Evolutionary conservation across 2,113 vertebrate genomes (phyloP).

Genomic region (Cyprinodon tularosa): DNA sequence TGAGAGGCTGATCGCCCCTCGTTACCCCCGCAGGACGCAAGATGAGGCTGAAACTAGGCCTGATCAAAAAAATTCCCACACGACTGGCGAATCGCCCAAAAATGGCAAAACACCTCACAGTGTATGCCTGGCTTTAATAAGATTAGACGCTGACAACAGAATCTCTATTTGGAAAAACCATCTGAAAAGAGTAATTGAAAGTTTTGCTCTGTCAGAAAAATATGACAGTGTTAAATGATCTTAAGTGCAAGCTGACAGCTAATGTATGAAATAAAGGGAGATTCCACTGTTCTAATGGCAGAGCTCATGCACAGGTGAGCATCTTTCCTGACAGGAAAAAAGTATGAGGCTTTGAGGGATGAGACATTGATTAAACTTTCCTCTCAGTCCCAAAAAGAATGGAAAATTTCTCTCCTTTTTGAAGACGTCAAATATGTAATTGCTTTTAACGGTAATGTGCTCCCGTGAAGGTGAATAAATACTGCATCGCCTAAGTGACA

Average conservation of each 20-base stretch:
- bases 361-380: slow-evolving; percentile 30
- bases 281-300: slow-evolving; percentile 37
- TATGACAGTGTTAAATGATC: slow-evolving; percentile 60
- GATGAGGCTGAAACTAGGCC: too few relatives aligned
- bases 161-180: slow-evolving; percentile 3
- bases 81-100: too few relatives aligned
- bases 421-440: neutral
- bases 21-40: too few relatives aligned
- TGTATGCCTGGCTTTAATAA: too few relatives aligned
- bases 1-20: too few relatives aligned
- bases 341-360: slow-evolving; percentile 37
- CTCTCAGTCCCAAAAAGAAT: slow-evolving; percentile 12
- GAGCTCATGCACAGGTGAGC: slow-evolving; percentile 13
- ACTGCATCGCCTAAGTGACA: too few relatives aligned
- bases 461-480: neutral
- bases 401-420: slow-evolving; percentile 5
- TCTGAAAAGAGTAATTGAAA: slow-evolving; percentile 11
- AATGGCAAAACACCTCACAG: too few relatives aligned
- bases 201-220: slow-evolving; percentile 32
- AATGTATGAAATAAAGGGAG: slow-evolving; percentile 42
- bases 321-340: slow-evolving; percentile 43
- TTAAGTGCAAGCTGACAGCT: slow-evolving; percentile 47
- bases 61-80: too few relatives aligned
- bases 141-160: neutral
- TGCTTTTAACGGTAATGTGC: neutral